Evolutionary conservation across 2,797 vertebrate genomes (phyloP), one percentile per base, ranked within the genome.

Genomic region (Euthynnus affinis): DNA sequence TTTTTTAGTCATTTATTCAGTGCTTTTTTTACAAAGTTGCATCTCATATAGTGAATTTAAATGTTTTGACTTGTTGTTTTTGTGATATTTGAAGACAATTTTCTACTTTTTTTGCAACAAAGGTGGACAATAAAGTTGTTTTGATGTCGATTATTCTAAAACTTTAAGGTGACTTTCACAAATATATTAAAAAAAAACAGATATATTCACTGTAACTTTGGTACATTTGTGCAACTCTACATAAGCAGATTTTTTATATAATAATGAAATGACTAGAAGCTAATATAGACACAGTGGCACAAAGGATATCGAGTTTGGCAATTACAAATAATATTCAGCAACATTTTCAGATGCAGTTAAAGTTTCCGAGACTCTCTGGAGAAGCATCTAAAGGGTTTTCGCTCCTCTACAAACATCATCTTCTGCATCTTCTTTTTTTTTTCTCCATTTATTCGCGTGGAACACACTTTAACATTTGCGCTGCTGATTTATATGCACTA

Each of bases 271-370:
- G 13, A 15, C 3, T 65, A 25, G 5, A 67, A 68, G 48, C 23
- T 71, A 58, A 57, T 74, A 15, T 53, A 53, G 27, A 76, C 49
- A 40, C 76, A 34, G 49, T 29, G 18, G 40, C 62, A 64, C 67
- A 68, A 66, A 79, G 62, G 42, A 72, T 55, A 44, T n/a, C 3
- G 42, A 10, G 62, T 17, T 77, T 53, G 58, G 32, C 68, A 79
- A 70, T 74, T 71, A 51, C 29, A 69, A 51, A 51, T 78, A 42
- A 65, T 34, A 55, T 71, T 60, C 22, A 56, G 44, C 29, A 42
- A 20, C 37, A 58, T 70, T 60, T 64, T 27, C 17, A n/a, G 23
- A 29, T 29, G 37, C n/a, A 46, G 64, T 65, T 60, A 32, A n/a
- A 44, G 44, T 52, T 55, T 48, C 29, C 23, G 7, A 73, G 23